These are phyloP conservation scores for Macroglossus sobrinus DNA, from an alignment of 2,113 vertebrate species.

Conservation along the genomic window DNA sequence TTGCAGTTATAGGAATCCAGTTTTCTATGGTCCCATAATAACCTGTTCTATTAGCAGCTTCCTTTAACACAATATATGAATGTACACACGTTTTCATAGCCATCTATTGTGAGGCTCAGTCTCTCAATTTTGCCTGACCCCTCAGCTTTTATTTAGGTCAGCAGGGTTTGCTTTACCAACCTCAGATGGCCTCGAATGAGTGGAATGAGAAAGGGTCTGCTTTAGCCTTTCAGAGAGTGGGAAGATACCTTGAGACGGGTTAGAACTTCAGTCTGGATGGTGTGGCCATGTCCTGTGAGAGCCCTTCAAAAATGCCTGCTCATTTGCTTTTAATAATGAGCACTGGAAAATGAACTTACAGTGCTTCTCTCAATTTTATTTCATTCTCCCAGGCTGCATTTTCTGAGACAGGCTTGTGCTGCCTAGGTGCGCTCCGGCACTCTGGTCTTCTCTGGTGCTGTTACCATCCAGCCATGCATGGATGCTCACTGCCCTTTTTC, in stretches of 20 bases:
- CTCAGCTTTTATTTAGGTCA: not conserved
- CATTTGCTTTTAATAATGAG: not conserved
- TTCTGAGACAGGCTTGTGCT: accelerated
- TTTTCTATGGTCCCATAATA: not conserved
- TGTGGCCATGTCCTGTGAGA: accelerated
- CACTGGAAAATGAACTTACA: accelerated
- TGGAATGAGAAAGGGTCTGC: too few relatives aligned
- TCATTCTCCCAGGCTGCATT: not conserved
- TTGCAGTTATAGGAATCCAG: too few relatives aligned
- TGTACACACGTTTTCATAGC: not conserved
- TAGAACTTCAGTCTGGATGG: accelerated
- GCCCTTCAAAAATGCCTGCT: not conserved
- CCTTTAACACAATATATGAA: not conserved
- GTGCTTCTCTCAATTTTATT: too few relatives aligned
- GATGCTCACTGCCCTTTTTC: accelerated
- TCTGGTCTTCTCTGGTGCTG: not conserved
- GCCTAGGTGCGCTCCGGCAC: accelerated
- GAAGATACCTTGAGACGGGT: accelerated
- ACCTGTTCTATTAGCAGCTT: not conserved
- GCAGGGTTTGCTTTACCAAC: not conserved
- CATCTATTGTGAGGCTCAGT: not conserved
- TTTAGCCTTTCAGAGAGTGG: not conserved
- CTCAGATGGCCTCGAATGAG: not conserved
- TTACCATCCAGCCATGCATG: accelerated
- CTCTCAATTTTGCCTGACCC: not conserved